Conservation (phyloP, 2,113 vertebrate species). For the Phaetusa simplex region DNA sequence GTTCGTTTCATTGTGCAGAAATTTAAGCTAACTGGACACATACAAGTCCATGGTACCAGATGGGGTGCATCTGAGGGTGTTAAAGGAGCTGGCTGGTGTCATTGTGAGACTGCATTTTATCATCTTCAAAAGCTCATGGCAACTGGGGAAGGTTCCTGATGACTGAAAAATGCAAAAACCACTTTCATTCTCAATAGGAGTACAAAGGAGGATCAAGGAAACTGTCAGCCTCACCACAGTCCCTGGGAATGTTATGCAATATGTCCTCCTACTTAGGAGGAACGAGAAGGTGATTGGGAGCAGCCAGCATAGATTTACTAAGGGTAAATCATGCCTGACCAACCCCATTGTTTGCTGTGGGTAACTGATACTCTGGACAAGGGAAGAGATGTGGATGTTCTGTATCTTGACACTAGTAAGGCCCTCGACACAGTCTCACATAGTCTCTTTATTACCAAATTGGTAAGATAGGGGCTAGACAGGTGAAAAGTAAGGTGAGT, state of each 20-base stretch:
- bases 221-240: neutral
- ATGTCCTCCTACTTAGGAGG: neutral
- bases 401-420: neutral
- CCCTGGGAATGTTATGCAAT: neutral
- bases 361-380: neutral
- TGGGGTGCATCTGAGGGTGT: neutral
- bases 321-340: neutral
- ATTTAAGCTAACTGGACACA: neutral
- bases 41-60: neutral
- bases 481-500: neutral
- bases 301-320: neutral
- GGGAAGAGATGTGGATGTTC: neutral
- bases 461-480: neutral
- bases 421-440: neutral
- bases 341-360: neutral
- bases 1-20: neutral
- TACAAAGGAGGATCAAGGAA: neutral
- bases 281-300: neutral
- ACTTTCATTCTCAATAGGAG: neutral
- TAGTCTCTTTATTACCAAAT: neutral
- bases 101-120: neutral
- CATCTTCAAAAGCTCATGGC: neutral
- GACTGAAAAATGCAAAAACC: neutral
- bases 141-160: neutral
- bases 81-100: neutral